Percentiles rank a stretch among this genome's conserved stretches.
Evolutionary conservation across 30 jellyfish, hydroid and myxozoan species (phyloP).

Genomic region (Turritopsis rubra): DNA sequence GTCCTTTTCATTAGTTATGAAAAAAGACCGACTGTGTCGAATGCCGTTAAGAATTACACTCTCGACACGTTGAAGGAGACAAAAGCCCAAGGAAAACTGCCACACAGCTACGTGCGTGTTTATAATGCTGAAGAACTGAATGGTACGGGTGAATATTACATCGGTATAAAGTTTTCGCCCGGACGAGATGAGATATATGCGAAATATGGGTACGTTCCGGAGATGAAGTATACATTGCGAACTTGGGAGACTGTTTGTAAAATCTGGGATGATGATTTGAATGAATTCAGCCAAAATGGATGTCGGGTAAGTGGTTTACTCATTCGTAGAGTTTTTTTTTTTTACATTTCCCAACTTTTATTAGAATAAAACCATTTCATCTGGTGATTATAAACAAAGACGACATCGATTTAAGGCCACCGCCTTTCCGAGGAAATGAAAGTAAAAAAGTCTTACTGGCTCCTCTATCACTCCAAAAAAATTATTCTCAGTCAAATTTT

Average conservation of each 20-base stretch:
- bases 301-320: slow-evolving; percentile 70
- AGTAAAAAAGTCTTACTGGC: too few species aligned
- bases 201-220: slow-evolving; percentile 48
- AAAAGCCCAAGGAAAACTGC: slow-evolving; percentile 34
- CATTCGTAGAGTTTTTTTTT: too few species aligned
- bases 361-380: too few species aligned
- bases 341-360: too few species aligned
- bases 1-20: slow-evolving; percentile 42
- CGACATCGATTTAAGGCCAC: too few species aligned
- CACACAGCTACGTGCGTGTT: slow-evolving; percentile 62
- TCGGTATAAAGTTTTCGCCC: slow-evolving; percentile 50
- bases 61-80: slow-evolving; percentile 44
- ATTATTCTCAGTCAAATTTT: too few species aligned
- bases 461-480: too few species aligned
- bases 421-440: background rate
- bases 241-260: slow-evolving; percentile 76
- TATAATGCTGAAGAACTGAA: slow-evolving; percentile 39
- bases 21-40: slow-evolving; percentile 52
- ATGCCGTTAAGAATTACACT: slow-evolving; percentile 40
- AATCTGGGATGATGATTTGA: slow-evolving; percentile 80
- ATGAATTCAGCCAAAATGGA: slow-evolving; percentile 55
- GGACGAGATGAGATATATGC: slow-evolving; percentile 42
- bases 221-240: slow-evolving; percentile 56
- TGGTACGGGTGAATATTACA: slow-evolving; percentile 74
- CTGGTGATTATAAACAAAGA: too few species aligned